Base-by-base conservation (phyloP, 1,140 invertebrate species). In the Aplysia californica region DNA sequence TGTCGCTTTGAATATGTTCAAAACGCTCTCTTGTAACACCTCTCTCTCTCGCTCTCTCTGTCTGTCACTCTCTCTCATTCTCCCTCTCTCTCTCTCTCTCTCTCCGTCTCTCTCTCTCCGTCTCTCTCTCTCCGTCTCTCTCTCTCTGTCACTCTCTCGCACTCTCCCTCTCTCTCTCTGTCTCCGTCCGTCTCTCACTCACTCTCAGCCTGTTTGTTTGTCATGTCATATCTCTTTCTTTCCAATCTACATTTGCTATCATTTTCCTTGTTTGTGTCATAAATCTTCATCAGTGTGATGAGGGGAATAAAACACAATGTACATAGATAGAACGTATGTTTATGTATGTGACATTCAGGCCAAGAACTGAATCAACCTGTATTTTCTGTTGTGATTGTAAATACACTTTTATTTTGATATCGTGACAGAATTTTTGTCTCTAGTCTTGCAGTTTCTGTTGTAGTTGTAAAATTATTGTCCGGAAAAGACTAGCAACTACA, bases 21-120 rank as follows among this genome's bases (percentile, higher is more conserved):
- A 55, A 3, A 15, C 3, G 18, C 10, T 35, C 38, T 6, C n/a
- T 33, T n/a, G 6, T 29, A 29, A 4, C 20, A 21, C 38, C 21
- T 35, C 59, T 61, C 59, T 36, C 71, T 39, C 59, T 35, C 71
- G 35, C 56, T 64, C 59, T 61, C 2, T 74, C 71, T 74, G 56
- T 35, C 56, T 38, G 31, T 36, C 59, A 36, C 59, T 41, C 29
- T 39, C 56, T 39, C 29, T 38, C 15, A 21, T 29, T 41, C 56
- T 44, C 21, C 29, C 31, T 44, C 29, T 31, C 21, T 64, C 33
- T 29, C 21, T 3, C 33, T 29, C 55, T 2, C 21, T 26, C 29
- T 26, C 15, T 3, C 0, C 10, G 21, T 18, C 59, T 61, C 59
- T 41, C 15, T 39, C 56, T 39, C 29, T 38, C 29, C 36, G n/a